Conservation (phyloP, 2,113 vertebrate genomes). For the Pseudonaja textilis region DNA sequence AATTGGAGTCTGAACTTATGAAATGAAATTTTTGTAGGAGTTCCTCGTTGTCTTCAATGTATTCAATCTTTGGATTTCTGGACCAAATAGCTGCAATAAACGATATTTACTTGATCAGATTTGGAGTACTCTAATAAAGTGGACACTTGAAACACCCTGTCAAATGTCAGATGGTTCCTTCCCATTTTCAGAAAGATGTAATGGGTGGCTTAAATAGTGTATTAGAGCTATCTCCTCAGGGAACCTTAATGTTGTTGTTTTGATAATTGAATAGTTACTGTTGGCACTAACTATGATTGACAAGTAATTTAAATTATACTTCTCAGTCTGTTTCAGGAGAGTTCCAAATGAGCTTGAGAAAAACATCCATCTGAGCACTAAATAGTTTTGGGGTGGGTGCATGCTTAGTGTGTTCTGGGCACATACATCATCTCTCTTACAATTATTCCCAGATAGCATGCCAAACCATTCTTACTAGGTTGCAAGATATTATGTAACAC, state of each 20-base stretch:
- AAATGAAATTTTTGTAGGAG: not conserved
- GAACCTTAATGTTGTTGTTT: conserved; percentile 46
- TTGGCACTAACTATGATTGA: conserved; percentile 58
- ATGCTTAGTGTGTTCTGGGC: not conserved
- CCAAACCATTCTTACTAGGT: not conserved
- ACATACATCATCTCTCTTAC: not conserved
- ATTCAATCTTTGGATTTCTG: not conserved
- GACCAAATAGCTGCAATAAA: not conserved
- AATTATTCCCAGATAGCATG: not conserved
- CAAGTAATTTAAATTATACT: conserved; percentile 54
- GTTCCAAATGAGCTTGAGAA: conserved; percentile 33
- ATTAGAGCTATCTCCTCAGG: conserved; percentile 26
- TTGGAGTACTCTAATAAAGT: conserved; percentile 12
- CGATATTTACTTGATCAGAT: not conserved
- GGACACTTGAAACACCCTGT: conserved; percentile 16
- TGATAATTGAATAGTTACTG: conserved; percentile 52
- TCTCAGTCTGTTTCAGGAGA: conserved; percentile 54
- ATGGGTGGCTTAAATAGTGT: conserved; percentile 40
- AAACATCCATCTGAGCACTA: conserved; percentile 48
- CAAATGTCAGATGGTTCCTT: conserved; percentile 30
- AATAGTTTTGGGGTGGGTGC: not conserved
- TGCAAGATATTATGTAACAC: not conserved
- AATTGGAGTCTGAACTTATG: not conserved
- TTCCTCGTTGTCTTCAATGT: not conserved
- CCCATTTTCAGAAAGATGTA: conserved; percentile 39